phyloP scores from a whole-genome alignment of 2,113 vertebrate genomes.

The Odocoileus hemionus region DNA sequence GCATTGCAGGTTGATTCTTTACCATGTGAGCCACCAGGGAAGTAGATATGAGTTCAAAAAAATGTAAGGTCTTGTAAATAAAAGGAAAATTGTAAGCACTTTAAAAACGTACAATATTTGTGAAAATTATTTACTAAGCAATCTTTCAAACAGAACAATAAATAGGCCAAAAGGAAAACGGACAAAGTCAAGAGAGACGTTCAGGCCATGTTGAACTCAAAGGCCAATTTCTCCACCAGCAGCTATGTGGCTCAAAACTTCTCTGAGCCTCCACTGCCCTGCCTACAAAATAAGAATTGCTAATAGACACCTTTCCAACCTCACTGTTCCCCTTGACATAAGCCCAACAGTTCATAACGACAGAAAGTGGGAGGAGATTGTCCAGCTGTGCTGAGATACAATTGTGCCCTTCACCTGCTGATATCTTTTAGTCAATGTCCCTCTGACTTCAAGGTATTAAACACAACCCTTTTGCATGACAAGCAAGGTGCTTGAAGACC shows the following conservation, averaged over 20 bases:
- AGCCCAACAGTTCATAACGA: rapidly evolving
- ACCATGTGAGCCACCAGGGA: background rate
- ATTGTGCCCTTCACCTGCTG: rapidly evolving
- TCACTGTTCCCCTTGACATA: background rate
- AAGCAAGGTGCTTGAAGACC: background rate
- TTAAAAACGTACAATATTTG: background rate
- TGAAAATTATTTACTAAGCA: background rate
- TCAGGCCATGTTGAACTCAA: background rate
- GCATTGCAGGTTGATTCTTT: background rate
- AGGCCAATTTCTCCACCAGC: background rate
- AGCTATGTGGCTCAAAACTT: background rate
- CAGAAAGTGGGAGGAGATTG: too few species aligned
- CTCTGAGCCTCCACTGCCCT: background rate
- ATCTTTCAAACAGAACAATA: background rate
- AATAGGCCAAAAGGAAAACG: background rate
- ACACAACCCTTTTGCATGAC: too few species aligned
- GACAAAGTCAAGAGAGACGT: background rate
- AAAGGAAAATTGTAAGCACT: background rate
- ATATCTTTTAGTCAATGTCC: rapidly evolving
- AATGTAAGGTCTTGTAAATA: background rate
- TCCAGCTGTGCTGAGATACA: rapidly evolving
- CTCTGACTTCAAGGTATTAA: background rate
- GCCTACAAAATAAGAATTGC: background rate
- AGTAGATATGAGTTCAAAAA: background rate
- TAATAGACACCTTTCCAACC: too few species aligned